A percentile compares a stretch with the other conserved stretches of the same genome.
phyloP scores from a whole-genome alignment of 2,797 vertebrate genomes.

The Peromyscus eremicus region DNA sequence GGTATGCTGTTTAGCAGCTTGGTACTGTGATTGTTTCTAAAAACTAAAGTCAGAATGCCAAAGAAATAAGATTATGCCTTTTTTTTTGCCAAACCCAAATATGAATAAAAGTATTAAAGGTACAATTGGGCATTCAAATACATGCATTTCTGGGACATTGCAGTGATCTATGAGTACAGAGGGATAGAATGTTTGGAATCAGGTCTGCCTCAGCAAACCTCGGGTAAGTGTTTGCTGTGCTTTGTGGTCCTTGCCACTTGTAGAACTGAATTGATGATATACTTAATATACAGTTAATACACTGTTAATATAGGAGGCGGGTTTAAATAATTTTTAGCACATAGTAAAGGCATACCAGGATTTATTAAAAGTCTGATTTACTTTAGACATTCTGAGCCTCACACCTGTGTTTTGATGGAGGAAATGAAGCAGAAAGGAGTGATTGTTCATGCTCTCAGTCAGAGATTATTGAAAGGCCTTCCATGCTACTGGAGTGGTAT shows the following conservation, averaged over 20 bases:
- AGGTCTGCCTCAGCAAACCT: slow-evolving; percentile 21
- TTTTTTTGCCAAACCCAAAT: not conserved
- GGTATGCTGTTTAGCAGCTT: not conserved
- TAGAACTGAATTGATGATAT: slow-evolving; percentile 57
- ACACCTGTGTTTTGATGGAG: slow-evolving; percentile 63
- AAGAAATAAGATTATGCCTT: slow-evolving; percentile 23
- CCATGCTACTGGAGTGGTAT: slow-evolving; percentile 68
- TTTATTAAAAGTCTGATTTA: slow-evolving; percentile 76
- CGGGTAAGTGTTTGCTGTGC: slow-evolving; percentile 18
- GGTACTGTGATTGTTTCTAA: slow-evolving; percentile 9
- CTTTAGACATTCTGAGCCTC: slow-evolving; percentile 68
- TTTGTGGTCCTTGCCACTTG: slow-evolving; percentile 60
- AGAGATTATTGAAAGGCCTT: slow-evolving; percentile 74
- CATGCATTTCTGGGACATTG: slow-evolving; percentile 37
- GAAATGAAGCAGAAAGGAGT: slow-evolving; percentile 63
- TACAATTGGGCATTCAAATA: slow-evolving; percentile 46
- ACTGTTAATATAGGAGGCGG: slow-evolving; percentile 63
- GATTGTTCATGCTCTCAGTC: slow-evolving; percentile 67
- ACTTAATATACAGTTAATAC: slow-evolving; percentile 44
- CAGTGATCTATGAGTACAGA: slow-evolving; percentile 52
- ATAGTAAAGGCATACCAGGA: slow-evolving; percentile 68
- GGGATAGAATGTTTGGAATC: slow-evolving; percentile 47
- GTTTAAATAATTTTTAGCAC: slow-evolving; percentile 66
- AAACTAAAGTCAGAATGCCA: slow-evolving; percentile 32
- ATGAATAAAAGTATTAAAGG: slow-evolving; percentile 45